These are phyloP conservation scores for Ceratina japonica DNA, from an alignment of 1,140 invertebrate genomes.

Conservation along the genomic window DNA sequence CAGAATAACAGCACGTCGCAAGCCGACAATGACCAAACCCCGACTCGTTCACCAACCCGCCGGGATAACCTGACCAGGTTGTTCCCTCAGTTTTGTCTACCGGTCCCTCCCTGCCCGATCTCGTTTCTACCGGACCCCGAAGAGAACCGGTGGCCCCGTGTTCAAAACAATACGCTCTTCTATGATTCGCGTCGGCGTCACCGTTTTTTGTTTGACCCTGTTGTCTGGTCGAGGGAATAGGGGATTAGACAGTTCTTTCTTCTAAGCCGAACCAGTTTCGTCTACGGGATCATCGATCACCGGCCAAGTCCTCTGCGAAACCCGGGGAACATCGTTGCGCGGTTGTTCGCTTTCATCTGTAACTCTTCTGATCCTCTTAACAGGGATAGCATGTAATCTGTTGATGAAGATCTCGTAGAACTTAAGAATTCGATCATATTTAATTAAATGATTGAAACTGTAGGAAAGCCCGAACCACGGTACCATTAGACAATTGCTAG, in stretches of 20 bases:
- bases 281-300: conserved; percentile 36
- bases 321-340: conserved; percentile 14
- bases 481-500: too few relatives aligned
- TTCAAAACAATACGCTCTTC: conserved; percentile 35
- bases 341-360: not conserved
- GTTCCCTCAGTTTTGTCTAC: conserved; percentile 50
- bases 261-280: conserved; percentile 40
- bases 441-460: too few relatives aligned
- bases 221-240: not conserved
- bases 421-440: too few relatives aligned
- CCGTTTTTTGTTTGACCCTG: conserved; percentile 12
- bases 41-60: conserved; percentile 53
- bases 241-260: conserved; percentile 10
- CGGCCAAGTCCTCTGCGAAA: conserved; percentile 27
- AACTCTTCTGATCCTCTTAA: not conserved
- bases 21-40: conserved; percentile 72
- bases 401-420: too few relatives aligned
- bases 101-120: conserved; percentile 3
- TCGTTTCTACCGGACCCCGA: not conserved
- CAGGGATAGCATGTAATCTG: not conserved
- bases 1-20: conserved; percentile 69
- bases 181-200: not conserved
- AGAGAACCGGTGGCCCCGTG: not conserved
- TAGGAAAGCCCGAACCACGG: too few relatives aligned
- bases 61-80: conserved; percentile 50